These are phyloP conservation scores for Cladopsammia gracilis DNA, from an alignment of 64 coral and sea anemone species.

Conservation along the genomic window DNA sequence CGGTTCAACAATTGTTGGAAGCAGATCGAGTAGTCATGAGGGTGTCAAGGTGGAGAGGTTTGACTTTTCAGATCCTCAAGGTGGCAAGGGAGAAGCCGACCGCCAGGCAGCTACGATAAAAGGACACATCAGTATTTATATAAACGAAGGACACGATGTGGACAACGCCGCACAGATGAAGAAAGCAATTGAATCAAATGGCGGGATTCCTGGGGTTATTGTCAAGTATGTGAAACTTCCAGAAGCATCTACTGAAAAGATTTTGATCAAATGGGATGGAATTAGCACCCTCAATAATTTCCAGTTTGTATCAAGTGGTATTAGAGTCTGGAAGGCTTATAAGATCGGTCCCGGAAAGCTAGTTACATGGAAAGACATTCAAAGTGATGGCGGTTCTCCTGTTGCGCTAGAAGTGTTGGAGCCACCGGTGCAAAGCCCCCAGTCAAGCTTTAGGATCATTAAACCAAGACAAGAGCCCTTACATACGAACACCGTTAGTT, in stretches of 20 bases:
- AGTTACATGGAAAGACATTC: neutral
- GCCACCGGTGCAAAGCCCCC: neutral
- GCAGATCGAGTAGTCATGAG: neutral
- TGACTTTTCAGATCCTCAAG: constrained; percentile 70
- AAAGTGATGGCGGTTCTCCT: neutral
- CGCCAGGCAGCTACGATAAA: constrained; percentile 49
- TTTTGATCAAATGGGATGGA: constrained; percentile 21
- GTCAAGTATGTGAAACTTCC: constrained; percentile 5
- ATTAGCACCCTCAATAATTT: constrained; percentile 29
- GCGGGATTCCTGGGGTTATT: constrained; percentile 34
- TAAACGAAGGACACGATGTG: constrained; percentile 45
- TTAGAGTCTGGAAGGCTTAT: constrained; percentile 32
- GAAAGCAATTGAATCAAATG: constrained; percentile 52
- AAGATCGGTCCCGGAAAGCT: constrained; percentile 32
- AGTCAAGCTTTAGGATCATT: neutral
- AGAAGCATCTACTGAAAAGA: neutral
- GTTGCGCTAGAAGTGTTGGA: neutral
- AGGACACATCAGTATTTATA: constrained; percentile 29
- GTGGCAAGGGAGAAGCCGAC: constrained; percentile 38
- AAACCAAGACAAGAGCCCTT: neutral
- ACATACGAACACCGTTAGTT: neutral
- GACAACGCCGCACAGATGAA: constrained; percentile 15
- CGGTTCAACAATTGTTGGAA: constrained; percentile 43
- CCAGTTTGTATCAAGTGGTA: constrained; percentile 15
- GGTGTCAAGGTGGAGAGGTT: constrained; percentile 30